Percentiles rank a stretch among this genome's conserved stretches.
phyloP scores from a whole-genome alignment of 2,797 vertebrate species.

The Arctocebus calabarensis region DNA sequence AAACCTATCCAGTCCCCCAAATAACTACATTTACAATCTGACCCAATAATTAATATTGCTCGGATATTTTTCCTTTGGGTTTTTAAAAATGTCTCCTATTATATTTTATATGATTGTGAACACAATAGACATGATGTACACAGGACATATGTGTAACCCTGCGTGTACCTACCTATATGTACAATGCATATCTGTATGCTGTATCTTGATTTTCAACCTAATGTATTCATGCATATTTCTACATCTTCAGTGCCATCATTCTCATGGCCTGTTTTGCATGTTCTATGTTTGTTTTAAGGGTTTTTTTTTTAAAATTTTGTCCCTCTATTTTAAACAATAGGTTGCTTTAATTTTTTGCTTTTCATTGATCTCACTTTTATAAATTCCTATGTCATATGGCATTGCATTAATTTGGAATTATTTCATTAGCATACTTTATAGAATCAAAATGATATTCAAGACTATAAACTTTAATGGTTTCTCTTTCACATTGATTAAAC shows the following conservation, averaged over 20 bases:
- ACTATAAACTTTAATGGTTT: neutral
- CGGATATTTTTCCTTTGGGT: neutral
- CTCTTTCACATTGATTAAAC: neutral
- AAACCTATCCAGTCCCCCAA: neutral
- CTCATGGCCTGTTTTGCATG: neutral
- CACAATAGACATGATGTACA: neutral
- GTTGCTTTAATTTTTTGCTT: neutral
- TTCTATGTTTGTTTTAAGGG: neutral
- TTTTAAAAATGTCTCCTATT: neutral
- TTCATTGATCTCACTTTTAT: neutral
- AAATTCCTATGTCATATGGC: neutral
- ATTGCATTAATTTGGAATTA: neutral
- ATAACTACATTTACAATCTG: neutral
- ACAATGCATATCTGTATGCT: neutral
- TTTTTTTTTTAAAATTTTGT: slow-evolving; percentile 9
- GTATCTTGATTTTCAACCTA: neutral
- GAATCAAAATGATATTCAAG: neutral
- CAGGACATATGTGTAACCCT: neutral
- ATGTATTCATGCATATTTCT: neutral
- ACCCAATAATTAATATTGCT: neutral
- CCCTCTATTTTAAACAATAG: neutral
- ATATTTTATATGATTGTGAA: neutral
- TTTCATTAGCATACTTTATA: neutral
- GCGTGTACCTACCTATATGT: neutral
- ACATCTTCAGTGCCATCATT: neutral